Conservation (phyloP, 64 coral and sea anemone species). For the Porites australiensis region DNA sequence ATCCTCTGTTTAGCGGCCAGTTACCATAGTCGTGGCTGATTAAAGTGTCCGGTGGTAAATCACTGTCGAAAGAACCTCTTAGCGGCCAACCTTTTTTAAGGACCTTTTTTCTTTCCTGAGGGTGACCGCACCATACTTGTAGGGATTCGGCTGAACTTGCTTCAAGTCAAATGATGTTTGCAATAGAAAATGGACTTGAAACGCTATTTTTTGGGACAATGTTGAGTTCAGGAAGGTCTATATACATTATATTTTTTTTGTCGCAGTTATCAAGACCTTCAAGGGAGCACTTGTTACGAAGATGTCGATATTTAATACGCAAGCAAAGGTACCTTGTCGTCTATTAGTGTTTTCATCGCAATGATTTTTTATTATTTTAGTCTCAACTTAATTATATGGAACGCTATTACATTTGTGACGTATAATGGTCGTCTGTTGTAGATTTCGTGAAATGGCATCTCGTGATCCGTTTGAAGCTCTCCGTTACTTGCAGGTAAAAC, state of each 20-base stretch:
- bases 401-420: neutral
- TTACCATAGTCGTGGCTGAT: too few species aligned
- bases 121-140: too few species aligned
- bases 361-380: neutral
- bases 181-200: too few species aligned
- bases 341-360: neutral
- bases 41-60: too few species aligned
- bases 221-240: neutral
- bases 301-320: constrained; percentile 84
- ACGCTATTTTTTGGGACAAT: too few species aligned
- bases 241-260: neutral
- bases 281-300: constrained; percentile 72
- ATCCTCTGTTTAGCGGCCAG: too few species aligned
- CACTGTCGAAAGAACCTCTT: too few species aligned
- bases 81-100: too few species aligned
- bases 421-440: neutral
- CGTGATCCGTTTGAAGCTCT: constrained; percentile 38
- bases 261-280: constrained; percentile 78
- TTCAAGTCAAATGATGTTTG: too few species aligned
- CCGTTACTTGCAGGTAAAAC: neutral
- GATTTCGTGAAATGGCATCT: constrained; percentile 11
- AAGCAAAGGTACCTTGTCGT: constrained; percentile 78
- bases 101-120: too few species aligned
- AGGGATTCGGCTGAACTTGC: too few species aligned
- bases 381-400: too few species aligned